Evolutionary conservation across 1,140 invertebrate genomes (phyloP).

Genomic region (Mesaphorura yosii): DNA sequence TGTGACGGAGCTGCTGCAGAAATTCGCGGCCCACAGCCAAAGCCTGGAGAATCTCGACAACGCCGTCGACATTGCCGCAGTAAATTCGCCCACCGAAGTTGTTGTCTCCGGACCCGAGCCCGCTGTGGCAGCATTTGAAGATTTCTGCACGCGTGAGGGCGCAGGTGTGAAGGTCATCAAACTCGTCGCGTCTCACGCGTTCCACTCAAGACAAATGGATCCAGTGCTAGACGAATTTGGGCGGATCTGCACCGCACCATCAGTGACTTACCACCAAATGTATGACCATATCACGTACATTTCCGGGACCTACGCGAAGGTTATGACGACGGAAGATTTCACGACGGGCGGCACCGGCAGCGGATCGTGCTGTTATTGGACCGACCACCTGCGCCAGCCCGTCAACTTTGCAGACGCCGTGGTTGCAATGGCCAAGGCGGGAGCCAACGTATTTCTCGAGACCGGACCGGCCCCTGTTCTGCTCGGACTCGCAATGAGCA

Average conservation of each 20-base stretch:
- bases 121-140: neutral
- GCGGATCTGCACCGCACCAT: neutral
- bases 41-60: too few species aligned
- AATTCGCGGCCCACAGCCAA: neutral
- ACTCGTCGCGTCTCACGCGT: neutral
- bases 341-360: too few species aligned
- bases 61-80: neutral
- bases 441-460: neutral
- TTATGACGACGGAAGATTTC: neutral
- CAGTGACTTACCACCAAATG: neutral
- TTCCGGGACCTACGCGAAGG: neutral
- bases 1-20: neutral
- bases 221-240: conserved; percentile 1
- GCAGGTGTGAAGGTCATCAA: neutral
- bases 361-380: conserved; percentile 1
- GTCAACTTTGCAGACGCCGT: neutral
- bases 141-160: neutral
- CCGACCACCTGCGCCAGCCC: neutral
- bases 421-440: neutral
- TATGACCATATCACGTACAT: neutral
- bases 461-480: conserved; percentile 1
- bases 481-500: neutral
- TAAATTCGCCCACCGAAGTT: conserved; percentile 2
- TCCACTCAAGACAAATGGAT: conserved; percentile 8
- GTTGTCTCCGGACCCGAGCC: conserved; percentile 1